Conservation (phyloP, 2,888 invertebrate species). For the Apeira syringaria region DNA sequence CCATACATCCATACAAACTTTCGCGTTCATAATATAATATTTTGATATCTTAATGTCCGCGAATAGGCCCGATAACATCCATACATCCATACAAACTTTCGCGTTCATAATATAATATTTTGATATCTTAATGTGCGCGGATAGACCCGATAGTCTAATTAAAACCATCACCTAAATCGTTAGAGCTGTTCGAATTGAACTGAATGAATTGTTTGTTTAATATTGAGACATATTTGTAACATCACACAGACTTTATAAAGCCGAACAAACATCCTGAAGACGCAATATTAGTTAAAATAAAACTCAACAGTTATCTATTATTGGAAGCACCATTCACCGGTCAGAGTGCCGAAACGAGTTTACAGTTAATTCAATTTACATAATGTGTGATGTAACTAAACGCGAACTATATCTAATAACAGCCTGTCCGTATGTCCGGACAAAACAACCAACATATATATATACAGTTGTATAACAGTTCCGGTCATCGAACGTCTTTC, state of each 20-base stretch:
- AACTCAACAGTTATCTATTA: not conserved
- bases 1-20: too few species aligned
- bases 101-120: too few species aligned
- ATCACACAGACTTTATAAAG: constrained; percentile 17
- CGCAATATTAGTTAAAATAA: constrained; percentile 5
- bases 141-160: too few species aligned
- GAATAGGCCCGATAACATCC: too few species aligned
- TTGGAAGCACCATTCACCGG: constrained; percentile 7
- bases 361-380: constrained; percentile 24
- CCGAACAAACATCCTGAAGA: constrained; percentile 9
- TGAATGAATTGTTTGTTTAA: too few species aligned
- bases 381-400: constrained; percentile 26
- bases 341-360: constrained; percentile 23
- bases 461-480: constrained; percentile 18
- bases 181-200: too few species aligned
- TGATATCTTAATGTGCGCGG: too few species aligned
- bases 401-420: constrained; percentile 4
- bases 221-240: too few species aligned
- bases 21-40: too few species aligned
- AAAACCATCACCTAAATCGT: too few species aligned
- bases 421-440: constrained; percentile 21
- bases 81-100: too few species aligned
- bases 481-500: constrained; percentile 17
- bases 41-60: too few species aligned
- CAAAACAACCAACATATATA: constrained; percentile 5